phyloP scores from a whole-genome alignment of 2,888 invertebrate genomes.

The Polyploca ridens region DNA sequence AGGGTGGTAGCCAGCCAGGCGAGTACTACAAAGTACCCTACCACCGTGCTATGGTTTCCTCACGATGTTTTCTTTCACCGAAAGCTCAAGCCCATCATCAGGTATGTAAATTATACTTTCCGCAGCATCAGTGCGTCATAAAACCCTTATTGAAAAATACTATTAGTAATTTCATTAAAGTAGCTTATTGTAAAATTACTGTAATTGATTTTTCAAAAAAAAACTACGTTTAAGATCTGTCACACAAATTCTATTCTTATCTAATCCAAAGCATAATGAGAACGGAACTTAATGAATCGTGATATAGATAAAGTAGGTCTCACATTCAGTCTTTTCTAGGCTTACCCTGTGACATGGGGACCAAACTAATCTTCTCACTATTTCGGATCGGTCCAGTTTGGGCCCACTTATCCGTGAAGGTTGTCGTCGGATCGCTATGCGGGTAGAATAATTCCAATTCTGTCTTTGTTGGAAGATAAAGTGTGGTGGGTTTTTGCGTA shows the following conservation, averaged over 20 bases:
- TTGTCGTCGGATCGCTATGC: slow-evolving; percentile 53
- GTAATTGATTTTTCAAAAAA: too few relatives aligned
- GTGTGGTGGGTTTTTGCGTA: slow-evolving; percentile 18
- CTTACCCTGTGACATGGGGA: slow-evolving; percentile 25
- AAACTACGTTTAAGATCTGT: neutral
- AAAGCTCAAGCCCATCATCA: too few relatives aligned
- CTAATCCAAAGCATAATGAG: neutral
- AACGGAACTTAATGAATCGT: neutral
- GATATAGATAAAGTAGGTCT: slow-evolving; percentile 24
- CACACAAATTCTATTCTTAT: neutral
- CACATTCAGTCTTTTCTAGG: slow-evolving; percentile 14
- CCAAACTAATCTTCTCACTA: slow-evolving; percentile 36
- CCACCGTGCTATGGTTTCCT: too few relatives aligned
- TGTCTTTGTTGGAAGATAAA: slow-evolving; percentile 48
- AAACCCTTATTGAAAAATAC: too few relatives aligned
- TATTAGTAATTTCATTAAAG: too few relatives aligned
- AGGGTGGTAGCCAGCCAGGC: too few relatives aligned
- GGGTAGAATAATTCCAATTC: slow-evolving; percentile 57
- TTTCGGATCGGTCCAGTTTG: slow-evolving; percentile 32
- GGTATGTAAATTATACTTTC: too few relatives aligned
- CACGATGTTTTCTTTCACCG: too few relatives aligned
- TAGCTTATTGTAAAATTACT: too few relatives aligned
- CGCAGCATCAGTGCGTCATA: too few relatives aligned
- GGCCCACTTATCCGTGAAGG: slow-evolving; percentile 52
- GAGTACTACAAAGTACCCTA: too few relatives aligned